Evolutionary conservation across 2,113 vertebrate genomes (phyloP).

Genomic region (Bombycilla garrulus): DNA sequence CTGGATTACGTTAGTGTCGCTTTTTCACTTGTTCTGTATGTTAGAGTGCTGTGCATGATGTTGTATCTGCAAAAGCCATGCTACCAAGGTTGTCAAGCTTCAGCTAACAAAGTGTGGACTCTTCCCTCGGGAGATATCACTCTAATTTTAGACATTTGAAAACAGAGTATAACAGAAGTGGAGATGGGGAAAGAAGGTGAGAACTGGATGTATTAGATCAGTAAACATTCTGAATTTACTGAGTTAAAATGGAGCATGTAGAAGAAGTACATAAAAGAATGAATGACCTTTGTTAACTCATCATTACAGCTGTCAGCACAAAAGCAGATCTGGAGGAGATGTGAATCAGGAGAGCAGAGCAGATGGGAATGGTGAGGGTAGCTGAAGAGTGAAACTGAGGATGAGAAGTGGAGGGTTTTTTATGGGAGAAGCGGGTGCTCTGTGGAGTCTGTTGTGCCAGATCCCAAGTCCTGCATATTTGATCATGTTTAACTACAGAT

Average conservation of each 20-base stretch:
- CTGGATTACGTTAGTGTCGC: background rate
- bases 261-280: background rate
- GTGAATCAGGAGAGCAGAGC: background rate
- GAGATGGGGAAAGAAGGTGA: background rate
- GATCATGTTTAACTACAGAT: background rate
- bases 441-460: background rate
- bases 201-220: slow-evolving; percentile 22
- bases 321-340: background rate
- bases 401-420: background rate
- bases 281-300: slow-evolving; percentile 9
- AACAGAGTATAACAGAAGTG: background rate
- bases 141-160: background rate
- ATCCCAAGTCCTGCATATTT: background rate
- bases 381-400: background rate
- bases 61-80: background rate
- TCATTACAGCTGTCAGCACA: background rate
- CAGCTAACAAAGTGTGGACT: background rate
- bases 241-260: background rate
- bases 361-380: background rate
- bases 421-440: background rate
- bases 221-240: slow-evolving; percentile 38
- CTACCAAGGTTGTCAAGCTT: background rate
- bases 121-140: background rate
- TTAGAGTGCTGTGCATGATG: background rate
- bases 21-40: background rate